Conservation (phyloP, 1,140 invertebrate genomes). For the Drosophila fuyamai region DNA sequence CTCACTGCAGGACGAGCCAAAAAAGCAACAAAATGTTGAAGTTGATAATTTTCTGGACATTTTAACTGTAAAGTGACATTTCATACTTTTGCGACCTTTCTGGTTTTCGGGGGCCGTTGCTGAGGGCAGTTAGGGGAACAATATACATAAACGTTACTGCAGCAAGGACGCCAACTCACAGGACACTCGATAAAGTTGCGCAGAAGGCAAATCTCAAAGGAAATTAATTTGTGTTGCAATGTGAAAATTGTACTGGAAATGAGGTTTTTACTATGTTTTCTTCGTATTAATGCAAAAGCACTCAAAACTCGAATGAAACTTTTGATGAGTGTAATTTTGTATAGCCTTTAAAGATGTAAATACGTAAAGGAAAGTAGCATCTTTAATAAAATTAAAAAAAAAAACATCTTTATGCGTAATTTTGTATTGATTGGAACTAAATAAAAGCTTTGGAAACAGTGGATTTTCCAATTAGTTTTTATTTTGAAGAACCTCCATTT, state of each 20-base stretch:
- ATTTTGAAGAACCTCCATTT: neutral
- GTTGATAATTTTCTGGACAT: conserved; percentile 79
- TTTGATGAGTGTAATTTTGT: neutral
- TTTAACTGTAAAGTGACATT: conserved; percentile 75
- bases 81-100: conserved; percentile 63
- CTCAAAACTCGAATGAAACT: conserved; percentile 5
- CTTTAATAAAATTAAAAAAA: too few relatives aligned
- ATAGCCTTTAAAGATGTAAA: neutral
- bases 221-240: conserved; percentile 82
- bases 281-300: conserved; percentile 19
- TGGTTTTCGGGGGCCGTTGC: conserved; percentile 10
- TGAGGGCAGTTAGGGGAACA: conserved; percentile 42
- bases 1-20: conserved; percentile 25
- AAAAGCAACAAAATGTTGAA: conserved; percentile 63
- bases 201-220: conserved; percentile 75
- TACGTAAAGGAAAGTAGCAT: neutral
- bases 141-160: conserved; percentile 77
- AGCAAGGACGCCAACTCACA: conserved; percentile 42
- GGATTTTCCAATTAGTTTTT: neutral
- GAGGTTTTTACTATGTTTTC: conserved; percentile 50
- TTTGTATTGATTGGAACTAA: neutral
- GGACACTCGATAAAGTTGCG: conserved; percentile 75
- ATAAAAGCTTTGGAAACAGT: neutral
- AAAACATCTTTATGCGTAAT: too few relatives aligned
- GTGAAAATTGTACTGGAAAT: conserved; percentile 76